phyloP scores from a whole-genome alignment of 37 sponge, comb jelly and placozoan genomes.

The Halichondria panicea region DNA sequence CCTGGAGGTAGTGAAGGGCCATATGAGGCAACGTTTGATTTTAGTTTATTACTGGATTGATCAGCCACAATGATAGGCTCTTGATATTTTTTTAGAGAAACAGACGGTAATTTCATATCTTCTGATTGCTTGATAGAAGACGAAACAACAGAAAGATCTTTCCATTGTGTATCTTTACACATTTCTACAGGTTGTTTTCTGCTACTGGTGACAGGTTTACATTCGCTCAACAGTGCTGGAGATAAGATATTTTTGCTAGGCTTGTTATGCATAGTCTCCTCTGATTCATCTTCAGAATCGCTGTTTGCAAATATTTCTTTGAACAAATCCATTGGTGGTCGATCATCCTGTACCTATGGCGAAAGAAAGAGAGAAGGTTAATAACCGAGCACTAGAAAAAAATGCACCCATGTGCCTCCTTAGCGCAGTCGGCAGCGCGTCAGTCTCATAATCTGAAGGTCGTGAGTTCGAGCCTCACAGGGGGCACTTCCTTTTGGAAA shows the following conservation, averaged over 20 bases:
- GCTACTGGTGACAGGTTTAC: no score
- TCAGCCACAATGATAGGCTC: no score
- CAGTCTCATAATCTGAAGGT: slow-evolving; percentile 99
- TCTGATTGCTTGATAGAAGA: neutral
- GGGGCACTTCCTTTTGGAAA: slow-evolving; percentile 86
- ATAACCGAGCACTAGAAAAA: neutral
- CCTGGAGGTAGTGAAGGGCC: slow-evolving; percentile 19
- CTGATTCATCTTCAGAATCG: slow-evolving; percentile 14
- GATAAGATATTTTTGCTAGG: neutral
- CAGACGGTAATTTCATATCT: neutral
- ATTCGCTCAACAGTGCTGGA: no score
- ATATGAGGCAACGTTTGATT: neutral
- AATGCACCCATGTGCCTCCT: slow-evolving; percentile 60
- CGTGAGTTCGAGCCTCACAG: slow-evolving; percentile 99
- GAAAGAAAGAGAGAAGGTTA: neutral
- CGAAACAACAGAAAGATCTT: slow-evolving; percentile 15
- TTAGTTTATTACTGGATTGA: neutral
- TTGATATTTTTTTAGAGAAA: neutral
- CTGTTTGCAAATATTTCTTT: slow-evolving; percentile 80
- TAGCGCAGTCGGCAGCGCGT: slow-evolving; percentile 97
- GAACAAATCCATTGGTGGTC: slow-evolving; percentile 88
- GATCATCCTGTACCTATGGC: slow-evolving; percentile 2
- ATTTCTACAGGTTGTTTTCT: no score
- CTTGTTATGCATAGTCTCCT: neutral
- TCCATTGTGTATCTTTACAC: no score